These are phyloP conservation scores for Drosophila auraria DNA, from an alignment of 1,140 invertebrate species.

Conservation along the genomic window DNA sequence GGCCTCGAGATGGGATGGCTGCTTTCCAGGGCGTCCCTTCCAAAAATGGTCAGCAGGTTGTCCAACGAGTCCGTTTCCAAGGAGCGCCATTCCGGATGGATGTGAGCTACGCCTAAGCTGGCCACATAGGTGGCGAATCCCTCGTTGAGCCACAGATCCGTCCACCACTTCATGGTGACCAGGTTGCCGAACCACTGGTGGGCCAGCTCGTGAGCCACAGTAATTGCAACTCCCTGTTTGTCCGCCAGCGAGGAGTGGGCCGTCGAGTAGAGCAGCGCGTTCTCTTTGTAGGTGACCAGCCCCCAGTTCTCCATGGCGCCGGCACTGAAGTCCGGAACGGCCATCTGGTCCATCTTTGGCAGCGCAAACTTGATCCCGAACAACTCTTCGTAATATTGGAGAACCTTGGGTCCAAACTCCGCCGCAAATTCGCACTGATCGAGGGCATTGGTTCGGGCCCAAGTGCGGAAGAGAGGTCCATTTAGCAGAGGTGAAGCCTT, in stretches of 20 bases:
- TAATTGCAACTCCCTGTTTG: conserved; percentile 88
- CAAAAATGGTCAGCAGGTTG: conserved; percentile 86
- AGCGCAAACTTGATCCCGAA: conserved; percentile 89
- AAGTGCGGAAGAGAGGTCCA: conserved; percentile 86
- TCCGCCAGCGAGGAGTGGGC: conserved; percentile 87
- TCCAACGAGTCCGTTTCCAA: conserved; percentile 88
- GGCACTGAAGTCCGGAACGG: conserved; percentile 92
- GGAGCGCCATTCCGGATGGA: conserved; percentile 89
- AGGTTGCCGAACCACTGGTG: conserved; percentile 93
- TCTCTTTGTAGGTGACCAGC: conserved; percentile 85
- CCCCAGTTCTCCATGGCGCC: conserved; percentile 92
- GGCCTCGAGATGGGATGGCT: conserved; percentile 88
- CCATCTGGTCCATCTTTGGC: conserved; percentile 90
- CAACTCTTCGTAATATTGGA: conserved; percentile 89
- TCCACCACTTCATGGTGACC: conserved; percentile 93
- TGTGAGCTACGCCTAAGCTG: conserved; percentile 87
- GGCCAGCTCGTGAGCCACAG: conserved; percentile 91
- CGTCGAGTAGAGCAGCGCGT: conserved; percentile 68
- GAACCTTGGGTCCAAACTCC: conserved; percentile 86
- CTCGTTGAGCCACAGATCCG: conserved; percentile 94
- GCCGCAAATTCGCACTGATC: conserved; percentile 88
- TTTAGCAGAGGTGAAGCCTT: conserved; percentile 90
- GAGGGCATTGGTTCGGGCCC: conserved; percentile 90
- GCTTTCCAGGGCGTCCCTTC: conserved; percentile 86
- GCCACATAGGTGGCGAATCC: conserved; percentile 93